Percentiles rank a stretch among this genome's conserved stretches.
These are phyloP conservation scores for Drosophila ohnishii DNA, from an alignment of 1,140 invertebrate genomes.

Conservation along the genomic window DNA sequence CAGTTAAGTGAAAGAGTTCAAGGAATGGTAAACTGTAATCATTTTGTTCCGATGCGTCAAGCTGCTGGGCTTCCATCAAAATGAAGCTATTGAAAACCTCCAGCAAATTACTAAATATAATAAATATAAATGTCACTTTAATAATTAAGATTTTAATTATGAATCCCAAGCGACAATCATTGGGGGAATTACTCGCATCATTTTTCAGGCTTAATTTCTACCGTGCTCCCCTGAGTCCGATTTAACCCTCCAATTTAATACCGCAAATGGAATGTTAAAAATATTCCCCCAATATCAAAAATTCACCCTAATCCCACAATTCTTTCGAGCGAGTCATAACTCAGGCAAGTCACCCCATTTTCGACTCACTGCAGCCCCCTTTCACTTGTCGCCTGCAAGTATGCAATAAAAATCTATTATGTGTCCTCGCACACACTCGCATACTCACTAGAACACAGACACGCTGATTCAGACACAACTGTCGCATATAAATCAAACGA, in stretches of 20 bases:
- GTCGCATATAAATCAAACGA: slow-evolving; percentile 64
- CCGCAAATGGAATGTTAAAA: slow-evolving; percentile 25
- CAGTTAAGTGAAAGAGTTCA: slow-evolving; percentile 26
- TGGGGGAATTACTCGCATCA: slow-evolving; percentile 10
- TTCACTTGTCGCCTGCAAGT: slow-evolving; percentile 63
- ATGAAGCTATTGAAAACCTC: neutral
- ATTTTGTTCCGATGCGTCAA: neutral
- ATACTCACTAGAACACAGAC: slow-evolving; percentile 6
- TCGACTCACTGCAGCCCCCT: slow-evolving; percentile 33
- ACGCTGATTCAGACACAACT: slow-evolving; percentile 26
- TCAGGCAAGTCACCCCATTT: slow-evolving; percentile 67
- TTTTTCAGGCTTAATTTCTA: slow-evolving; percentile 5
- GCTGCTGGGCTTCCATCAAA: neutral
- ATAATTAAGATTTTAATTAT: slow-evolving; percentile 9
- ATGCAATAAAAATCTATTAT: slow-evolving; percentile 77
- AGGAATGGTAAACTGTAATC: slow-evolving; percentile 1
- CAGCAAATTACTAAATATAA: neutral
- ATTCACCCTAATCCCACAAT: slow-evolving; percentile 55
- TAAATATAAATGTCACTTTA: neutral
- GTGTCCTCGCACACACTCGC: slow-evolving; percentile 40
- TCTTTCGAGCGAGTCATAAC: slow-evolving; percentile 53
- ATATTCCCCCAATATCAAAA: slow-evolving; percentile 22
- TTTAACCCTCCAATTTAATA: slow-evolving; percentile 15
- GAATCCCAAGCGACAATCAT: slow-evolving; percentile 2
- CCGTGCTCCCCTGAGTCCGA: neutral